A percentile compares a stretch with the other conserved stretches of the same genome.
These are phyloP conservation scores for Anadara kagoshimensis DNA, from an alignment of 1,140 invertebrate genomes.

Conservation along the genomic window DNA sequence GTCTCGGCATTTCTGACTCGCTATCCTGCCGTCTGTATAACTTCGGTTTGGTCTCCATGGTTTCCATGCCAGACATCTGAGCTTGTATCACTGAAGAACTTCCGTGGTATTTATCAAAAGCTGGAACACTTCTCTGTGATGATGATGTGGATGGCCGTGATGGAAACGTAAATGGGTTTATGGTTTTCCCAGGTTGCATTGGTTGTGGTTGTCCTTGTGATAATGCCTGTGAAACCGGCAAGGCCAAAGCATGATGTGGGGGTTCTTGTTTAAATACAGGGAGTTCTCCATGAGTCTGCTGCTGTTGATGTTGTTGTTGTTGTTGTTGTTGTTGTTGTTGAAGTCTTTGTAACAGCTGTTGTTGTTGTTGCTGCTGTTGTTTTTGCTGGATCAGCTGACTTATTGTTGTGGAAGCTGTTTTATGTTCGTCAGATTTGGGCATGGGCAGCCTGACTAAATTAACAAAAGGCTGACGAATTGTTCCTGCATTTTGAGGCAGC, in stretches of 20 bases:
- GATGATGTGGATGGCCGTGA: constrained; percentile 15
- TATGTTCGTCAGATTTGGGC: constrained; percentile 3
- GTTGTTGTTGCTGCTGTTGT: not conserved
- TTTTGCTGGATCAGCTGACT: constrained; percentile 5
- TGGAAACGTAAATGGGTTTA: constrained; percentile 41
- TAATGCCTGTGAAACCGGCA: constrained; percentile 3
- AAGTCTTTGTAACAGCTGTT: not conserved
- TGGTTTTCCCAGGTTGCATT: constrained; percentile 3
- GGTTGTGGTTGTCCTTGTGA: not conserved
- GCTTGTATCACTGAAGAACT: constrained; percentile 2
- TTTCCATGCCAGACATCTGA: not conserved
- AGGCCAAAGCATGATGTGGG: not conserved
- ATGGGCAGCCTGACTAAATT: constrained; percentile 24
- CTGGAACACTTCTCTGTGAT: constrained; percentile 17
- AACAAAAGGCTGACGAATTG: constrained; percentile 36
- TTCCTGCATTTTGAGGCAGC: constrained; percentile 17
- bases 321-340: not conserved
- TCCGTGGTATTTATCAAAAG: constrained; percentile 20
- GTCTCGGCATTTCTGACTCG: constrained; percentile 32
- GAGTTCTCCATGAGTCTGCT: too few relatives aligned
- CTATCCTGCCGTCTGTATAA: constrained; percentile 5
- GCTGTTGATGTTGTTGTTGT: not conserved
- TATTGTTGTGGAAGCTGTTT: constrained; percentile 1
- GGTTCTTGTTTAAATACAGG: too few relatives aligned
- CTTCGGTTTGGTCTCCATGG: constrained; percentile 1